phyloP scores from a whole-genome alignment of 1,140 invertebrate species.

The Adelges cooleyi region DNA sequence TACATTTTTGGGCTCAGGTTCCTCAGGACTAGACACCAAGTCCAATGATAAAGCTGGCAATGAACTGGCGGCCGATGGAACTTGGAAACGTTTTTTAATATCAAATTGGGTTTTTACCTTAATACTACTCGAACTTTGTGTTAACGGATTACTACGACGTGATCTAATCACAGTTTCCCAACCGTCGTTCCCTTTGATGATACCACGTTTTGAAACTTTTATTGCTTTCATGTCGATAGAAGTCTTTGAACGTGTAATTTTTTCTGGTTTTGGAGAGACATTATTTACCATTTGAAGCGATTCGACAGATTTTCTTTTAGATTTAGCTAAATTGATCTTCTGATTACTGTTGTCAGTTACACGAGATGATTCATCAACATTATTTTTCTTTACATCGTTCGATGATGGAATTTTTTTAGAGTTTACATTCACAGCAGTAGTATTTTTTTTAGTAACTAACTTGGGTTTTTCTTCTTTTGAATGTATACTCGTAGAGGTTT shows the following conservation, averaged over 20 bases:
- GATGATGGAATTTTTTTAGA: not conserved
- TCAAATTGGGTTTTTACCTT: conserved; percentile 28
- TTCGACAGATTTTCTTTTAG: conserved; percentile 11
- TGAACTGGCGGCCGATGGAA: conserved; percentile 46
- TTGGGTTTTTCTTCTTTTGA: not conserved
- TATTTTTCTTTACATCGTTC: not conserved
- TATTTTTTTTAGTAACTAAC: not conserved
- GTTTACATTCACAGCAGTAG: not conserved
- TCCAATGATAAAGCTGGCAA: conserved; percentile 43
- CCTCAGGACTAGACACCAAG: not conserved
- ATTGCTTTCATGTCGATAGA: conserved; percentile 24
- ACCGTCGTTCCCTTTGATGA: conserved; percentile 39
- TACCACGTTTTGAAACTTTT: conserved; percentile 6
- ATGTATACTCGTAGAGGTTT: not conserved
- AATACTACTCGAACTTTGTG: conserved; percentile 31
- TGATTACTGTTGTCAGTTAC: not conserved
- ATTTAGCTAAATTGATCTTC: not conserved
- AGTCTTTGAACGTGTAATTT: conserved; percentile 27
- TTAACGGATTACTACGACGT: conserved; percentile 28
- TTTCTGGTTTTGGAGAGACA: not conserved
- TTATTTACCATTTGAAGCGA: not conserved
- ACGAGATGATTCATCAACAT: not conserved
- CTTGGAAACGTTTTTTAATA: conserved; percentile 41
- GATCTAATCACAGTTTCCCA: conserved; percentile 51
- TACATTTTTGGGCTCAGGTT: not conserved